Percentiles rank a stretch among this genome's conserved stretches.
Evolutionary conservation across 2,113 vertebrate genomes (phyloP).

Genomic region (Butastur rufipennis): DNA sequence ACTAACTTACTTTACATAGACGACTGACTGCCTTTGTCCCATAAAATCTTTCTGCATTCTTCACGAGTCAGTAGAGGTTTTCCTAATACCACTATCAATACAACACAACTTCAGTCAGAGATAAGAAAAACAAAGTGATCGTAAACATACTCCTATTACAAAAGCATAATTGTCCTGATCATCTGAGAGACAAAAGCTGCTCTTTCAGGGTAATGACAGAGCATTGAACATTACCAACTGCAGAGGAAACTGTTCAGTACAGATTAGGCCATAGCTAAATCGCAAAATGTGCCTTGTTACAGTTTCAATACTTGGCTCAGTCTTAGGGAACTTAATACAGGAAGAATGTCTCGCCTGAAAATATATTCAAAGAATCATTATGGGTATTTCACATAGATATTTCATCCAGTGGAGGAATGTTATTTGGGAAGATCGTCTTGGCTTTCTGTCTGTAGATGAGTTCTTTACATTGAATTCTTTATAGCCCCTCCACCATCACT

Average conservation of each 20-base stretch:
- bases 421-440: not conserved
- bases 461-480: not conserved
- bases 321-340: not conserved
- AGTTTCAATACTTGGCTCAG: not conserved
- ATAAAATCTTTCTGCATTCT: not conserved
- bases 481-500: not conserved
- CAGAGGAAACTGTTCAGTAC: not conserved
- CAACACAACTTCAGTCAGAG: not conserved
- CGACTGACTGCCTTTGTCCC: not conserved
- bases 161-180: not conserved
- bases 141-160: not conserved
- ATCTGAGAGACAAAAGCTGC: constrained; percentile 8
- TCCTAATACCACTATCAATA: not conserved
- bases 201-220: not conserved
- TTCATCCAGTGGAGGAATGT: not conserved
- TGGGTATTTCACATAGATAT: not conserved
- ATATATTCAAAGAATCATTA: not conserved
- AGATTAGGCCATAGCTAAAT: not conserved
- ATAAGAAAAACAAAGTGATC: constrained; percentile 2
- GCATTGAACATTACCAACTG: not conserved
- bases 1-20: not conserved
- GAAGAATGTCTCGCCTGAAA: not conserved
- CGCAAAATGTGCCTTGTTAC: not conserved
- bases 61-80: not conserved
- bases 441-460: not conserved